phyloP scores from a whole-genome alignment of 2,113 vertebrate species.

The Nothoprocta perdicaria region DNA sequence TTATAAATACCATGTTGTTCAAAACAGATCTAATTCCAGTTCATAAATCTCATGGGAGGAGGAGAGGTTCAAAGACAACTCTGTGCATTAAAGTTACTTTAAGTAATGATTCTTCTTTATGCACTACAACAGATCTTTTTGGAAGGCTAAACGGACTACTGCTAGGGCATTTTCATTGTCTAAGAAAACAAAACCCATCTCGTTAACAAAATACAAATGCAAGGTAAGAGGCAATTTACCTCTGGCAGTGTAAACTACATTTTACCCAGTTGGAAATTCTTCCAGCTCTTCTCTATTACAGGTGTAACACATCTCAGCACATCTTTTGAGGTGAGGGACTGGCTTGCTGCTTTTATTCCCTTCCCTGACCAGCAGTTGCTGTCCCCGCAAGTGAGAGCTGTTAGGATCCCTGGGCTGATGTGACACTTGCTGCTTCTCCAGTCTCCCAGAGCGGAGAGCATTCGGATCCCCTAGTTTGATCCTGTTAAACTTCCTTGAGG shows the following conservation, averaged over 20 bases:
- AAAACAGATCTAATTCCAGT: not conserved
- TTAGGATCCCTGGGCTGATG: conserved; percentile 7
- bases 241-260: not conserved
- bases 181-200: not conserved
- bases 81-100: not conserved
- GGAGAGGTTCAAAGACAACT: not conserved
- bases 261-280: not conserved
- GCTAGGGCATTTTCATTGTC: not conserved
- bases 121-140: not conserved
- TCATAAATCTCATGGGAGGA: not conserved
- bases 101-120: not conserved
- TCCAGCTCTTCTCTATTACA: not conserved
- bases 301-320: not conserved
- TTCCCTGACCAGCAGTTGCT: not conserved
- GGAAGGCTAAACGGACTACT: not conserved
- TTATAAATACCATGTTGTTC: not conserved
- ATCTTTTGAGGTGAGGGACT: not conserved
- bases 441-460: conserved; percentile 21
- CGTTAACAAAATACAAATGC: not conserved
- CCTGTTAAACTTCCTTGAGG: conserved; percentile 43
- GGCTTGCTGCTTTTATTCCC: not conserved
- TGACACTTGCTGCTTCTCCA: not conserved
- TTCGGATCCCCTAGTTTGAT: conserved; percentile 11
- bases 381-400: conserved; percentile 12
- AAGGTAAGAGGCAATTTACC: not conserved